These are phyloP conservation scores for Dorcus parallelipipedus DNA, from an alignment of 2,888 invertebrate species.

Conservation along the genomic window DNA sequence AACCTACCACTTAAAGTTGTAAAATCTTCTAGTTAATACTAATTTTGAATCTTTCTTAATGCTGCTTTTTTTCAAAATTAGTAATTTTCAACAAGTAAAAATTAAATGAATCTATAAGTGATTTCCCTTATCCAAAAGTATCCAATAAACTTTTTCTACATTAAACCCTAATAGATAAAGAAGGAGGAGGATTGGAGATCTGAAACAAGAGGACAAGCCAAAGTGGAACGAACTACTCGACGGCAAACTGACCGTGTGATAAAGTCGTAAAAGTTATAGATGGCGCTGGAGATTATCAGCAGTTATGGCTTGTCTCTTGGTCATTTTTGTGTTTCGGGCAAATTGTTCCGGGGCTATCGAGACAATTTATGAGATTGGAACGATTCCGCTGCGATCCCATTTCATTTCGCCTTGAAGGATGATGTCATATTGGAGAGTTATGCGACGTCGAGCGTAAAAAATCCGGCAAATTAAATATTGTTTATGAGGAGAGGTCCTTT, in stretches of 20 bases:
- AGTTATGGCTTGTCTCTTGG: slow-evolving; percentile 45
- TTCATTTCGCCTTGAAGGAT: neutral
- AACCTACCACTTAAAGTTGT: too few relatives aligned
- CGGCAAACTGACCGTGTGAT: slow-evolving; percentile 42
- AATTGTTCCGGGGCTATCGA: slow-evolving; percentile 40
- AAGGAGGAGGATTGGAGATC: neutral
- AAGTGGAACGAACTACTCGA: slow-evolving; percentile 19
- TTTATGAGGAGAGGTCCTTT: too few relatives aligned
- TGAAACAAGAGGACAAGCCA: slow-evolving; percentile 6
- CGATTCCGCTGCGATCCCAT: slow-evolving; percentile 4
- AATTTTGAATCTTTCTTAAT: too few relatives aligned
- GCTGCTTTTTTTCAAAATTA: too few relatives aligned
- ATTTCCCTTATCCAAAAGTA: neutral
- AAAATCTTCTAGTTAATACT: too few relatives aligned
- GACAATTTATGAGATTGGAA: slow-evolving; percentile 22
- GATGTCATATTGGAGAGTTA: neutral
- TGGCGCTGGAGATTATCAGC: slow-evolving; percentile 45
- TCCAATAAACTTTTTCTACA: neutral
- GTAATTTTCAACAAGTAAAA: neutral
- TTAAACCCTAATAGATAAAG: too few relatives aligned
- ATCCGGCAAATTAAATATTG: neutral
- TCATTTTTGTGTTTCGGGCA: slow-evolving; percentile 43
- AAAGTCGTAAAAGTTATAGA: slow-evolving; percentile 47
- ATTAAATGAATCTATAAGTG: neutral
- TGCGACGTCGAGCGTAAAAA: neutral